A percentile compares a stretch with the other conserved stretches of the same genome.
Evolutionary conservation across 2,888 invertebrate species (phyloP).

Genomic region (Synergus gifuensis): DNA sequence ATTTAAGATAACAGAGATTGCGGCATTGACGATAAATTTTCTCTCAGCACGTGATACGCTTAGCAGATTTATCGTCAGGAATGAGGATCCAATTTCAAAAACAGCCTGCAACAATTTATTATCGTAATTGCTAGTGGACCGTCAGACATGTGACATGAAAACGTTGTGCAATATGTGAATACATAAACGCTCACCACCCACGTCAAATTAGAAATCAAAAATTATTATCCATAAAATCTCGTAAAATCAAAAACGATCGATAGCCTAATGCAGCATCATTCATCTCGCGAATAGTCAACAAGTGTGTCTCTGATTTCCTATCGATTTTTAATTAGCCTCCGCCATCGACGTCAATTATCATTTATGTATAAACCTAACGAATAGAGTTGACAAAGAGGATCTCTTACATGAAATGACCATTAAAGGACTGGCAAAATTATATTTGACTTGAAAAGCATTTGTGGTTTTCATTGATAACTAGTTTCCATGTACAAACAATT

Average conservation of each 20-base stretch:
- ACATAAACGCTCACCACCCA: not conserved
- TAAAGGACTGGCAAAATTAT: not conserved
- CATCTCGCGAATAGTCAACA: no score
- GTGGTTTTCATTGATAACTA: not conserved
- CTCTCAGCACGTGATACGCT: conserved; percentile 57
- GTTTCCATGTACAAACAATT: not conserved
- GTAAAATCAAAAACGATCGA: not conserved
- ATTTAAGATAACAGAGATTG: conserved; percentile 74
- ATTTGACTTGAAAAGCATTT: not conserved
- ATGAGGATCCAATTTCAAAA: conserved; percentile 64
- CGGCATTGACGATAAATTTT: conserved; percentile 66
- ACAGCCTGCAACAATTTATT: conserved; percentile 58
- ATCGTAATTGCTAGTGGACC: conserved; percentile 52
- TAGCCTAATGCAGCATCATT: not conserved
- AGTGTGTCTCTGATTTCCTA: not conserved
- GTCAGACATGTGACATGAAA: not conserved
- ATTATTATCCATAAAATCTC: not conserved
- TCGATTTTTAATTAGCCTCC: not conserved
- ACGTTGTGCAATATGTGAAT: not conserved
- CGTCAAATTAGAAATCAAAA: not conserved
- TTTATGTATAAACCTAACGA: not conserved
- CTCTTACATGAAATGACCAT: not conserved
- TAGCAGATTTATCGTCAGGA: conserved; percentile 64
- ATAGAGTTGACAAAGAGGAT: not conserved
- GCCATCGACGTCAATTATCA: not conserved